A percentile compares a stretch with the other conserved stretches of the same genome.
phyloP scores from a whole-genome alignment of 2,113 vertebrate genomes.

The Lonchura striata region DNA sequence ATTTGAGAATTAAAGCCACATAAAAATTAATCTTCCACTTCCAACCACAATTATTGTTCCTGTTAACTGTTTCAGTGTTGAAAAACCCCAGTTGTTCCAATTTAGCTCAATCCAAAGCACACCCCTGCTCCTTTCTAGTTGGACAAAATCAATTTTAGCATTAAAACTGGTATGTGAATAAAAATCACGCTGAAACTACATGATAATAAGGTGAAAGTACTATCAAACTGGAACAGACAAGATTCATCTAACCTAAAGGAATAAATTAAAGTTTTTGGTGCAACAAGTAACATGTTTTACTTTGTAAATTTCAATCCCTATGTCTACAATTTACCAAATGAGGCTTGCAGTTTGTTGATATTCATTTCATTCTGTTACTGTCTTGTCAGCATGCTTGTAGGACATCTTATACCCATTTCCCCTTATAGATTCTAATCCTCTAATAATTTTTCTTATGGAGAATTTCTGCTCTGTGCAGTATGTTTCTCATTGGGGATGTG shows the following conservation, averaged over 20 bases:
- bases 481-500: background rate
- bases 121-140: fast-evolving
- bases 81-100: background rate
- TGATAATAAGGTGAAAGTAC: background rate
- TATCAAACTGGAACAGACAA: background rate
- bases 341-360: background rate
- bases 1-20: background rate
- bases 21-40: background rate
- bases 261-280: background rate
- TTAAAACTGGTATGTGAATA: background rate
- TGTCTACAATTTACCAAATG: background rate
- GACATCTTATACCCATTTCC: background rate
- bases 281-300: background rate
- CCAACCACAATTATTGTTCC: background rate
- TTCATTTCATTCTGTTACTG: background rate
- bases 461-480: background rate
- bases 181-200: background rate
- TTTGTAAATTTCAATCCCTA: background rate
- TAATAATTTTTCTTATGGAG: background rate
- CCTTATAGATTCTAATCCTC: background rate
- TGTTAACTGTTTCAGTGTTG: background rate
- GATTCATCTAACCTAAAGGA: background rate
- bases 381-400: background rate
- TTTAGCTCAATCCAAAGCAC: background rate
- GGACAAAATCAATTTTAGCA: background rate